These are phyloP conservation scores for Geothlypis trichas DNA, from an alignment of 2,113 vertebrate genomes.

Conservation along the genomic window DNA sequence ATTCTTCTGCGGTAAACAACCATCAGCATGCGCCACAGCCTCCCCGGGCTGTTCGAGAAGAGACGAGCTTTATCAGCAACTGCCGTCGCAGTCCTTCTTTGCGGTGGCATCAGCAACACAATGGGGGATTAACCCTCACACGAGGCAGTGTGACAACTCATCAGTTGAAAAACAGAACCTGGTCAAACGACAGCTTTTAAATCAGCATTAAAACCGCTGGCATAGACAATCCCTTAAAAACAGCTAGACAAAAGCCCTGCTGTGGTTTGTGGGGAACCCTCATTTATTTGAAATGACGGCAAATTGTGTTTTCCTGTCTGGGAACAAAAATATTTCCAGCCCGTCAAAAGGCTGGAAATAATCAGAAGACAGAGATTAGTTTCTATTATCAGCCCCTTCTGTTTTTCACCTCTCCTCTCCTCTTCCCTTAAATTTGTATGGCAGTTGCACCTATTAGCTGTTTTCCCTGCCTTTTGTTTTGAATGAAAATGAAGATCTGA, in stretches of 20 bases:
- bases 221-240: slow-evolving; percentile 20
- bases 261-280: slow-evolving; percentile 30
- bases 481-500: slow-evolving; percentile 4
- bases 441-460: not conserved
- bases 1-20: slow-evolving; percentile 51
- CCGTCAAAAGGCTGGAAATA: not conserved
- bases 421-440: not conserved
- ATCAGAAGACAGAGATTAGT: not conserved
- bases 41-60: slow-evolving; percentile 67
- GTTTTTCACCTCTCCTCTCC: not conserved
- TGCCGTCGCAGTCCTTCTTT: slow-evolving; percentile 51
- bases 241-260: not conserved
- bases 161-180: slow-evolving; percentile 43
- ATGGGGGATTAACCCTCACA: slow-evolving; percentile 62
- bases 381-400: not conserved
- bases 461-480: slow-evolving; percentile 24
- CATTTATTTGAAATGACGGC: slow-evolving; percentile 16
- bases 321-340: not conserved
- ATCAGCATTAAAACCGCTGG: not conserved
- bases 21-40: slow-evolving; percentile 46
- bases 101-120: slow-evolving; percentile 44
- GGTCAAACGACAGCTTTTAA: slow-evolving; percentile 40
- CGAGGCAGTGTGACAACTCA: slow-evolving; percentile 25
- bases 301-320: not conserved
- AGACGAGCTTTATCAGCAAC: slow-evolving; percentile 69